Evolutionary conservation across 2,888 invertebrate genomes (phyloP).

Genomic region (Catocala fraxini): DNA sequence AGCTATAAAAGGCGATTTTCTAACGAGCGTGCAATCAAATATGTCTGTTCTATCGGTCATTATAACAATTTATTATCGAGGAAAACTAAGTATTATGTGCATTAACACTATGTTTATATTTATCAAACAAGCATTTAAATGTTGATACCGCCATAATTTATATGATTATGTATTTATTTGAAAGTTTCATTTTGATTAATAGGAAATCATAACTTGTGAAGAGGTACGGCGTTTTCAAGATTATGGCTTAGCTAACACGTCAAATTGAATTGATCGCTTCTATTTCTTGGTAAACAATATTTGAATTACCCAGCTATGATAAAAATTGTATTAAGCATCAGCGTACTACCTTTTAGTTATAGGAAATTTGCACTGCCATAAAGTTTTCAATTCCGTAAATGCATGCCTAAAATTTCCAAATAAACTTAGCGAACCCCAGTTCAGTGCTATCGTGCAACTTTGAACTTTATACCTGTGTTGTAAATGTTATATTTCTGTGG

Average conservation of each 20-base stretch:
- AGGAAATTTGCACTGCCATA: slow-evolving; percentile 51
- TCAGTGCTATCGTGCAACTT: slow-evolving; percentile 19
- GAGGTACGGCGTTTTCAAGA: too few species aligned
- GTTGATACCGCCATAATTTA: slow-evolving; percentile 20
- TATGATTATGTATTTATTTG: slow-evolving; percentile 14
- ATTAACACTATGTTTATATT: slow-evolving; percentile 15
- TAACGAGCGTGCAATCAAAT: slow-evolving; percentile 27
- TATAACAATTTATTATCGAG: slow-evolving; percentile 29
- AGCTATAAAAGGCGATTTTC: slow-evolving; percentile 18
- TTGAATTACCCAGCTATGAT: too few species aligned
- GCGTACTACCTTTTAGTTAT: slow-evolving; percentile 12
- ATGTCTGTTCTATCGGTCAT: slow-evolving; percentile 18
- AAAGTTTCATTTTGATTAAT: slow-evolving; percentile 9
- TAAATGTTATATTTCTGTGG: slow-evolving; percentile 40
- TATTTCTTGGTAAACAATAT: too few species aligned
- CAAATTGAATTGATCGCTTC: too few species aligned
- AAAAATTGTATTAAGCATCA: background rate
- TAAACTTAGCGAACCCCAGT: slow-evolving; percentile 51
- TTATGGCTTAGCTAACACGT: too few species aligned
- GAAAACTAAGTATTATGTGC: slow-evolving; percentile 17
- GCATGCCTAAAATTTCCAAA: slow-evolving; percentile 64
- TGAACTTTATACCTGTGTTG: background rate
- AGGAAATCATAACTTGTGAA: background rate
- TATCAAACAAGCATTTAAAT: slow-evolving; percentile 22
- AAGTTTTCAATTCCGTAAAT: slow-evolving; percentile 72